Evolutionary conservation across 2,888 invertebrate genomes (phyloP).

Genomic region (Omphaloscelis lunosa): DNA sequence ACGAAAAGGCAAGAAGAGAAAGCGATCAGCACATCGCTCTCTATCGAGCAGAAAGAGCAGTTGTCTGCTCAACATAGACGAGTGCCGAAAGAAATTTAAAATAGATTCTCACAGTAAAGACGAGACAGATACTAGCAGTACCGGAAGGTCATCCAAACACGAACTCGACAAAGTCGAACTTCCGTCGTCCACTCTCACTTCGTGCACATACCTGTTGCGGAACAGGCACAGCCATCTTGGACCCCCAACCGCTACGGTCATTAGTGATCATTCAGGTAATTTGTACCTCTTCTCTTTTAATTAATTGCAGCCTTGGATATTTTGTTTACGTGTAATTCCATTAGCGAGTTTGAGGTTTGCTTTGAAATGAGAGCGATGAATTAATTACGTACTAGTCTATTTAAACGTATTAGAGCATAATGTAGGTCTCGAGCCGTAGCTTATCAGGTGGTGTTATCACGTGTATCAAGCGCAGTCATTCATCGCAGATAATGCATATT

Average conservation of each 20-base stretch:
- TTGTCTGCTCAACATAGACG: conserved; percentile 81
- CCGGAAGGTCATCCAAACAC: conserved; percentile 75
- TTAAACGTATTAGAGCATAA: conserved; percentile 65
- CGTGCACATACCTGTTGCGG: conserved; percentile 66
- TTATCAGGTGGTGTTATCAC: conserved; percentile 84
- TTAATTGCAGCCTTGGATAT: conserved; percentile 26
- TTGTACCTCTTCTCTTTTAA: conserved; percentile 15
- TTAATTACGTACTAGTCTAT: conserved; percentile 54
- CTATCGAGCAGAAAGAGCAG: conserved; percentile 84
- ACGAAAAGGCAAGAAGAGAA: conserved; percentile 87
- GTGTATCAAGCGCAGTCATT: conserved; percentile 82
- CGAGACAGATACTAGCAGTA: conserved; percentile 74
- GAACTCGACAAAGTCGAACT: conserved; percentile 80
- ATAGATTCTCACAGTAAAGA: conserved; percentile 87
- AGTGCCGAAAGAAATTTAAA: conserved; percentile 89
- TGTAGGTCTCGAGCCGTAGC: conserved; percentile 70
- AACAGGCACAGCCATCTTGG: conserved; percentile 74
- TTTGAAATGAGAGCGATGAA: conserved; percentile 12
- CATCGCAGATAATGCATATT: conserved; percentile 81
- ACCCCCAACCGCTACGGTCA: conserved; percentile 82
- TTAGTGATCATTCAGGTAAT: conserved; percentile 84
- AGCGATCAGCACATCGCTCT: conserved; percentile 85
- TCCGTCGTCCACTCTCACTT: conserved; percentile 78
- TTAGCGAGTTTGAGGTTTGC: conserved; percentile 3
- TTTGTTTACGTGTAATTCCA: conserved; percentile 5